A percentile compares a stretch with the other conserved stretches of the same genome.
These are phyloP conservation scores for Paragorgia papillata DNA, from an alignment of 92 coral and sea anemone genomes.

Conservation along the genomic window DNA sequence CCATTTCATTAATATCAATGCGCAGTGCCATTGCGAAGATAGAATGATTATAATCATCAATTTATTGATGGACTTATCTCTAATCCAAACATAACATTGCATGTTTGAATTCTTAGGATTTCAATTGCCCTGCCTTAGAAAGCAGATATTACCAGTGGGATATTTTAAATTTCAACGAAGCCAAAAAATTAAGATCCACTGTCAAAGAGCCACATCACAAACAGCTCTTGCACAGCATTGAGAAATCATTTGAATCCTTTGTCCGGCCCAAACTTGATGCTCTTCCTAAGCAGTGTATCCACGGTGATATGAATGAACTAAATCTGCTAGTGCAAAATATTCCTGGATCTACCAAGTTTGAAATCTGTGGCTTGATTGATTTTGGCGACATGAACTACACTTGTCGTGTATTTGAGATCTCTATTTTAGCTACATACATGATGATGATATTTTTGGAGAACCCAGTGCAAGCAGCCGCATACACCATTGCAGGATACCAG, in stretches of 20 bases:
- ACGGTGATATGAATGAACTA: slow-evolving; percentile 64
- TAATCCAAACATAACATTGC: no score
- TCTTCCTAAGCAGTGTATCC: slow-evolving; percentile 70
- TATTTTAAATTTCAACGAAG: slow-evolving; percentile 2
- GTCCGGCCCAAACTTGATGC: slow-evolving; percentile 54
- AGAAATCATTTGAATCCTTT: not conserved
- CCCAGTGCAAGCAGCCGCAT: slow-evolving; percentile 55
- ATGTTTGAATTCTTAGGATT: slow-evolving; percentile 34
- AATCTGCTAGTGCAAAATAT: slow-evolving; percentile 52
- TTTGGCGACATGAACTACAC: slow-evolving; percentile 58
- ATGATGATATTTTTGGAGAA: slow-evolving; percentile 34
- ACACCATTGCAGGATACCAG: slow-evolving; percentile 69
- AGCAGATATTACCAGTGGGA: slow-evolving; percentile 7
- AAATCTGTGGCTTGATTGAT: slow-evolving; percentile 60
- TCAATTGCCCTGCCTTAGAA: slow-evolving; percentile 14
- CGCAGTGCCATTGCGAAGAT: no score
- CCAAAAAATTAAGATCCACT: not conserved
- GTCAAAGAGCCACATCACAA: not conserved
- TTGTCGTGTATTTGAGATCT: slow-evolving; percentile 69
- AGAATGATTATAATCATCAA: no score
- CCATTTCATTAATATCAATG: no score
- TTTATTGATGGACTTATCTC: no score
- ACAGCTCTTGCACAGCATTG: not conserved
- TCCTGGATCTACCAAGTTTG: slow-evolving; percentile 15
- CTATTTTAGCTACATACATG: slow-evolving; percentile 55